These are phyloP conservation scores for Podarcis muralis DNA, from an alignment of 2,113 vertebrate genomes.

Conservation along the genomic window DNA sequence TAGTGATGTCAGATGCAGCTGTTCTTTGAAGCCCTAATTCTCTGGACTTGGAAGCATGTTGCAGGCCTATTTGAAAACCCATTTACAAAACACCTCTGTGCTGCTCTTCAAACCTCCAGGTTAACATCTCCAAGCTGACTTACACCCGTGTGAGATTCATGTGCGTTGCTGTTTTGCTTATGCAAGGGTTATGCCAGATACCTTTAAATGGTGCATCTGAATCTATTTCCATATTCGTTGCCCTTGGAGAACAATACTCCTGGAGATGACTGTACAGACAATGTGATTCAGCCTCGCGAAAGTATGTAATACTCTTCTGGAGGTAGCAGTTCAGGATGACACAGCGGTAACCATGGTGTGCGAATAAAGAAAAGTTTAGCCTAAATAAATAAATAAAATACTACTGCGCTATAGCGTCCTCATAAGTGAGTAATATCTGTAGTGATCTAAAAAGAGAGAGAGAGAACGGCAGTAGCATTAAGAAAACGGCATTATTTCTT, in stretches of 20 bases:
- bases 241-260: not conserved
- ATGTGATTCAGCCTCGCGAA: not conserved
- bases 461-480: not conserved
- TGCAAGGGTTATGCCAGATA: too few species aligned
- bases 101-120: too few species aligned
- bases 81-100: too few species aligned
- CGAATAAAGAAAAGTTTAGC: not conserved
- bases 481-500: not conserved
- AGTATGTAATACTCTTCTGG: not conserved
- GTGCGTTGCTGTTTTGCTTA: not conserved
- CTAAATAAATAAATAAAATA: not conserved
- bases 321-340: not conserved
- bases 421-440: not conserved
- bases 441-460: not conserved
- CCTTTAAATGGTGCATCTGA: not conserved
- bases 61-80: too few species aligned
- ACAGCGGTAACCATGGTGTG: not conserved
- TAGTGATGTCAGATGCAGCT: too few species aligned
- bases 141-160: not conserved
- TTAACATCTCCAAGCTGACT: not conserved
- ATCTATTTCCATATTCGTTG: not conserved
- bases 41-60: too few species aligned
- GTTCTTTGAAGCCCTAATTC: too few species aligned
- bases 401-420: not conserved
- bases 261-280: rapidly evolving